Conservation (phyloP, 2,797 vertebrate species). For the Balearica regulorum region DNA sequence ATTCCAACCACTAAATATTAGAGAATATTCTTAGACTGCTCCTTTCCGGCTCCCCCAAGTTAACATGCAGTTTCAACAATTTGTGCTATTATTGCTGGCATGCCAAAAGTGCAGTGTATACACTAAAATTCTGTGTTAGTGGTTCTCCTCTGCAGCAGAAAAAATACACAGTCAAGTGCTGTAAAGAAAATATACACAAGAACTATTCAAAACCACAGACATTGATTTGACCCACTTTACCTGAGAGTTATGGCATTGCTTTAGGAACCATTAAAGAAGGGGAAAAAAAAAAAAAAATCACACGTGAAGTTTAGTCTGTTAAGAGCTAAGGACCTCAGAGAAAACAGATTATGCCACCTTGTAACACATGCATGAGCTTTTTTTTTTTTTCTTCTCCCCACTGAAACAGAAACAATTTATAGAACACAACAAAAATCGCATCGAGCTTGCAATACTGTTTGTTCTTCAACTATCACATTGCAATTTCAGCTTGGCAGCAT, state of each 20-base stretch:
- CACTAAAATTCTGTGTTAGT: neutral
- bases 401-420: neutral
- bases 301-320: neutral
- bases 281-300: constrained; percentile 1
- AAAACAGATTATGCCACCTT: neutral
- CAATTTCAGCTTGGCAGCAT: neutral
- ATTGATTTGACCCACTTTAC: constrained; percentile 32
- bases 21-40: neutral
- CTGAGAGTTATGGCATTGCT: constrained; percentile 58
- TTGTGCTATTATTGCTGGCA: neutral
- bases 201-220: constrained; percentile 13
- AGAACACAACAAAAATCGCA: neutral
- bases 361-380: neutral
- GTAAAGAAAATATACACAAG: neutral
- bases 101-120: constrained; percentile 48
- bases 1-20: neutral
- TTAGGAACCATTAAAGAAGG: constrained; percentile 22
- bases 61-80: constrained; percentile 12
- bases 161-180: neutral
- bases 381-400: too few species aligned
- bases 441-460: neutral
- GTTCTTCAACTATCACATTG: neutral
- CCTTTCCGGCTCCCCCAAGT: neutral
- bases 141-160: neutral
- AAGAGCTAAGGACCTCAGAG: neutral